Base-by-base conservation (phyloP, 1,140 invertebrate genomes). In the Catajapyx aquilonaris region DNA sequence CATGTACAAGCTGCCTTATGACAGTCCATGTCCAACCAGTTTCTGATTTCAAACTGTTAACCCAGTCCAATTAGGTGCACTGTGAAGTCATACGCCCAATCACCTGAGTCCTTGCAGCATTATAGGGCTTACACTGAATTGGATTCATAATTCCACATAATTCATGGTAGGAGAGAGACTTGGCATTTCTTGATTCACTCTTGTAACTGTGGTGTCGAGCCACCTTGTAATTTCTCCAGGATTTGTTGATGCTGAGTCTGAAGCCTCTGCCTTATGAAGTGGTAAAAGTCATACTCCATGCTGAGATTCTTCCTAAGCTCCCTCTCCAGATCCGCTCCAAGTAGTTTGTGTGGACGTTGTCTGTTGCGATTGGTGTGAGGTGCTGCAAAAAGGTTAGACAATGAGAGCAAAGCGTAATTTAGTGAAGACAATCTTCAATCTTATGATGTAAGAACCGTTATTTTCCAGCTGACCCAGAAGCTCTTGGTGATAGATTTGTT, bases 401-500 rank as follows among this genome's bases (percentile, higher is more conserved):
- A 28, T 28, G 7, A 28, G 7, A 9, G 23, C 7, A 13, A 28
- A 9, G 13, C 23, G 23, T 28, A 28, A 28, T 28, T 9, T 28
- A 28, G 7, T 28, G 7, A 28, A 28, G 7, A 28, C 13, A 28
- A 7, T 28, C 13, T 13, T 13, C 23, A 28, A 7, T 9, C 13
- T 28, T 28, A 13, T 28, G 13, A 28, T 13, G 7, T 28, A 7
- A 9, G 23, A 9, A 28, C 7, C 23, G 13, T 28, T 28, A 7
- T 13, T 19, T 22, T 17, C 34, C 39, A 31, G 57, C 58, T 64
- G 52, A 72, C 69, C 59, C 42, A 68, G 48, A 34, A 64, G 49
- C 39, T 60, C 53, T 44, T 62, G 57, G 31, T 60, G 50, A 46
- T 69, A 74, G 9, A 69, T 48, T 23, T 59, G 46, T 21, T 48